Percentiles rank a stretch among this genome's conserved stretches.
phyloP scores from a whole-genome alignment of 2,113 vertebrate species.

The Isichthys henryi region DNA sequence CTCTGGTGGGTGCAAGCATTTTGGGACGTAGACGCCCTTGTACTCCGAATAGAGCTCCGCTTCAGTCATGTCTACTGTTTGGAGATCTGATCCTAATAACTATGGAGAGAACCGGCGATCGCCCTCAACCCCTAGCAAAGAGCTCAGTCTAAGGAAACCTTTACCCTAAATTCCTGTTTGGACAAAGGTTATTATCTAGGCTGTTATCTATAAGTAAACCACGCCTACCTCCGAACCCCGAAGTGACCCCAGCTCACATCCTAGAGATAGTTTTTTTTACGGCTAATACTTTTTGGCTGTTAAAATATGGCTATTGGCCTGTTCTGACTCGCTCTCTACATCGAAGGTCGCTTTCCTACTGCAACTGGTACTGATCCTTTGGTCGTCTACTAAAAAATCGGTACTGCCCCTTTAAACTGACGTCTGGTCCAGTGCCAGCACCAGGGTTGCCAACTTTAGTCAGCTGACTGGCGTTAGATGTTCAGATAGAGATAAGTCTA shows the following conservation, averaged over 20 bases:
- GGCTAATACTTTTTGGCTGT: not conserved
- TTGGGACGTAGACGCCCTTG: constrained; percentile 46
- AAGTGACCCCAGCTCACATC: too few species aligned
- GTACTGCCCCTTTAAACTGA: too few species aligned
- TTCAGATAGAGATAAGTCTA: too few species aligned
- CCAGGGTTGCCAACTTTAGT: too few species aligned
- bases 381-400: too few species aligned
- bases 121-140: not conserved
- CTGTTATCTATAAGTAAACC: not conserved
- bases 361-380: too few species aligned
- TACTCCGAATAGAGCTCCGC: constrained; percentile 44
- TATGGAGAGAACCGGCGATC: not conserved
- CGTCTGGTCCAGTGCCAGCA: too few species aligned
- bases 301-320: too few species aligned
- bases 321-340: too few species aligned
- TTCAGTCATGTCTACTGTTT: constrained; percentile 46
- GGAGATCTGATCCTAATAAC: not conserved
- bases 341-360: too few species aligned
- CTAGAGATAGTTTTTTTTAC: not conserved
- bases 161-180: not conserved
- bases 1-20: constrained; percentile 19
- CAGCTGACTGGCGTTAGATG: too few species aligned
- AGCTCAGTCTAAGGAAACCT: not conserved
- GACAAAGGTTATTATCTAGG: not conserved
- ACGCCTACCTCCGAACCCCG: not conserved